Conservation (phyloP, 2,888 invertebrate species). For the Limnephilus lunatus region DNA sequence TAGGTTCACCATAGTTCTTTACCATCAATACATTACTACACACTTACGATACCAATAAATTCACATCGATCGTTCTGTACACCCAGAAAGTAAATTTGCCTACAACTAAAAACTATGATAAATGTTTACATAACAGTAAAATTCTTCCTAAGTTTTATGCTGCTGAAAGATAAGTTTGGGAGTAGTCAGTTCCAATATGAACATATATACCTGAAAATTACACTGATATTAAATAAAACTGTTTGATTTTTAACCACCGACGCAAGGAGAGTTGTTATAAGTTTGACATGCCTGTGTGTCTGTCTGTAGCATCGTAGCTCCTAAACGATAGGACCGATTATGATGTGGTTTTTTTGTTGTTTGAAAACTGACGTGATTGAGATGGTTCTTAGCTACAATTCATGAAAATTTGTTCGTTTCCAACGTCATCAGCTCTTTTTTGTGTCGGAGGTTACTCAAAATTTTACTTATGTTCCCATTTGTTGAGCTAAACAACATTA, state of each 20-base stretch:
- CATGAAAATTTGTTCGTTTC: no score
- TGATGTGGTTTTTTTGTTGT: no score
- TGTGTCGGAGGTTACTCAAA: no score
- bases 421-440: no score
- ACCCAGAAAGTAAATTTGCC: conserved; percentile 42
- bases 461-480: no score
- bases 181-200: background rate
- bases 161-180: background rate
- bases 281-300: no score
- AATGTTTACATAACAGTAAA: conserved; percentile 35
- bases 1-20: background rate
- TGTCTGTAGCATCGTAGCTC: no score
- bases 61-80: conserved; percentile 25
- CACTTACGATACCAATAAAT: conserved; percentile 25
- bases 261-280: no score
- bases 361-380: no score
- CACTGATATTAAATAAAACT: background rate
- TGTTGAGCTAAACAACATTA: background rate
- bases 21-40: background rate
- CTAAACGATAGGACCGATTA: no score
- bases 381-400: no score
- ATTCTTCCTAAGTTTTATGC: conserved; percentile 42
- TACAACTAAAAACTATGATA: conserved; percentile 38
- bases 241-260: no score
- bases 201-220: background rate